These are phyloP conservation scores for Steinernema feltiae DNA, from an alignment of 1,140 invertebrate species.

Conservation along the genomic window DNA sequence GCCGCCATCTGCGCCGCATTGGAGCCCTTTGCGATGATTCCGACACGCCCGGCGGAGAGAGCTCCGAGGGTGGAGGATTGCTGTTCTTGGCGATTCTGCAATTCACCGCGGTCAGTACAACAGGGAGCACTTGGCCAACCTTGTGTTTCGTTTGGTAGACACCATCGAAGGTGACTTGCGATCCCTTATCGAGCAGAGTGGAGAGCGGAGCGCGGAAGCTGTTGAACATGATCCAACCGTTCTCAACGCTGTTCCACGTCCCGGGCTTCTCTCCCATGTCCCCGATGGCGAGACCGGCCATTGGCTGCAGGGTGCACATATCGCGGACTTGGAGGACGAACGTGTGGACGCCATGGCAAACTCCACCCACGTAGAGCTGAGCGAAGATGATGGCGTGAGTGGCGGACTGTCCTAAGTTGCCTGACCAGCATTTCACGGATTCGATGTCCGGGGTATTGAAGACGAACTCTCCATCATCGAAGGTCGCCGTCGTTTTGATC, in stretches of 20 bases:
- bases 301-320: slow-evolving; percentile 68
- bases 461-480: slow-evolving; percentile 77
- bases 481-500: slow-evolving; percentile 81
- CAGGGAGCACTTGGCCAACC: slow-evolving; percentile 37
- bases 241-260: slow-evolving; percentile 75
- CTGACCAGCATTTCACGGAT: slow-evolving; percentile 89
- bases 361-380: slow-evolving; percentile 69
- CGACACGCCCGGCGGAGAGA: slow-evolving; percentile 74
- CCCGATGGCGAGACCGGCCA: slow-evolving; percentile 71
- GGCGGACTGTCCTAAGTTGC: slow-evolving; percentile 79
- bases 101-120: neutral
- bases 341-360: slow-evolving; percentile 72
- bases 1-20: slow-evolving; percentile 69
- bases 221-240: slow-evolving; percentile 65
- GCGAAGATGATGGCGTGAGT: slow-evolving; percentile 82
- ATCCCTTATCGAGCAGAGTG: slow-evolving; percentile 76
- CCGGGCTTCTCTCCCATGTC: slow-evolving; percentile 84
- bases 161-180: slow-evolving; percentile 77
- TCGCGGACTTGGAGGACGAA: slow-evolving; percentile 77
- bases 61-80: slow-evolving; percentile 66
- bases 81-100: slow-evolving; percentile 22
- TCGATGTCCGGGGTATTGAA: slow-evolving; percentile 85
- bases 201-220: slow-evolving; percentile 75
- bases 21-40: slow-evolving; percentile 67
- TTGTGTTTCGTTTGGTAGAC: slow-evolving; percentile 69